Evolutionary conservation across 2,113 vertebrate genomes (phyloP).

Genomic region (Neodontobutis hainanensis): DNA sequence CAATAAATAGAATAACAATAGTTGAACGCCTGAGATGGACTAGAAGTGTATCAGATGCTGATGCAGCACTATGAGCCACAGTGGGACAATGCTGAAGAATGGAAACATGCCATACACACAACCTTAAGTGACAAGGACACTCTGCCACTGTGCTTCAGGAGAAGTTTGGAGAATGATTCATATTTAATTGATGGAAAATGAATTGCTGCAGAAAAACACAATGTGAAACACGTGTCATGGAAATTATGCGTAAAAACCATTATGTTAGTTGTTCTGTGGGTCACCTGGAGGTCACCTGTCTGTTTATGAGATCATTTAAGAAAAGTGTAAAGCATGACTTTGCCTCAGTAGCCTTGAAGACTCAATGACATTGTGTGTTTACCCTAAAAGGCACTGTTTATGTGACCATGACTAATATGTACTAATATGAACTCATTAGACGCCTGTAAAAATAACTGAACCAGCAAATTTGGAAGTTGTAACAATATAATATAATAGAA

Average conservation of each 20-base stretch:
- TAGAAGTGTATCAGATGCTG: conserved; percentile 21
- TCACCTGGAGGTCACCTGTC: background rate
- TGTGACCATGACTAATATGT: too few species aligned
- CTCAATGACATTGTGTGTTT: too few species aligned
- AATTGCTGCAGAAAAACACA: background rate
- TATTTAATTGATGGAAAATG: background rate
- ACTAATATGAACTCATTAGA: too few species aligned
- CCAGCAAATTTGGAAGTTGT: too few species aligned
- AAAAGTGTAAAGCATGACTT: background rate
- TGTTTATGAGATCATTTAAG: background rate
- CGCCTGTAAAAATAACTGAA: background rate
- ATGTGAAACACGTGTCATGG: background rate
- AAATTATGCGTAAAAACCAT: background rate
- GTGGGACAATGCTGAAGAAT: conserved; percentile 29
- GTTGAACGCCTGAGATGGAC: background rate
- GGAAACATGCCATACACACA: conserved; percentile 27
- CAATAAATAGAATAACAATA: too few species aligned
- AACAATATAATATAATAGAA: too few species aligned
- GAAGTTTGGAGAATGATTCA: background rate
- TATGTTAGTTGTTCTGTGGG: background rate
- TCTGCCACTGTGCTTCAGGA: background rate
- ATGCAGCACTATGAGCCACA: conserved; percentile 43
- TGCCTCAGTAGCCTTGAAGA: background rate
- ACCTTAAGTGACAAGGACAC: conserved; percentile 21
- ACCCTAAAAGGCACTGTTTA: too few species aligned